phyloP scores from a whole-genome alignment of 2,888 invertebrate species.

The Lomographa bimaculata region DNA sequence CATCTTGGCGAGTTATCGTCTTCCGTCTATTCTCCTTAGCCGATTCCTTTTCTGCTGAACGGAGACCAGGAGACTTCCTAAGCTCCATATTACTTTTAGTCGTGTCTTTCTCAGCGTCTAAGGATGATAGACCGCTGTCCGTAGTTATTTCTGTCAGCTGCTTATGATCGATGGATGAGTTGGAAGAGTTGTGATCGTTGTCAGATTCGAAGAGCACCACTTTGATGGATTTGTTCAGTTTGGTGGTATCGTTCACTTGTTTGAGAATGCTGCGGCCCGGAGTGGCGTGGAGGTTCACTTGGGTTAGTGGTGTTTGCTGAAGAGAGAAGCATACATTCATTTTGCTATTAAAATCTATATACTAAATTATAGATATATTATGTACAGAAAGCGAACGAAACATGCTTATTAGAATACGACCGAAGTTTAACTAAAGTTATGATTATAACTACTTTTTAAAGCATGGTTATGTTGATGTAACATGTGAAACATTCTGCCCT shows the following conservation, averaged over 20 bases:
- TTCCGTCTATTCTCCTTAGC: constrained; percentile 50
- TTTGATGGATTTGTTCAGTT: constrained; percentile 60
- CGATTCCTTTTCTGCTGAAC: constrained; percentile 19
- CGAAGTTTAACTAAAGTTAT: too few species aligned
- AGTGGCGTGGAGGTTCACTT: constrained; percentile 54
- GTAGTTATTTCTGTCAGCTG: neutral
- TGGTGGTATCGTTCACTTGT: constrained; percentile 27
- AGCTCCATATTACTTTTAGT: too few species aligned
- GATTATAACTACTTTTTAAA: too few species aligned
- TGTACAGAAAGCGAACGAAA: too few species aligned
- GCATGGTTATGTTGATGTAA: too few species aligned
- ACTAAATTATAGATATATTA: too few species aligned
- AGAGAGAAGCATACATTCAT: too few species aligned
- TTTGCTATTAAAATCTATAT: too few species aligned
- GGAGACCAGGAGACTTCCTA: too few species aligned
- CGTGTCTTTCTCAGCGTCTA: constrained; percentile 39
- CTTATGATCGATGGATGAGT: too few species aligned
- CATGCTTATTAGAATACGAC: too few species aligned
- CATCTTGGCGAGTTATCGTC: constrained; percentile 51
- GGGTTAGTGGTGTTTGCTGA: constrained; percentile 50
- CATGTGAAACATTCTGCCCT: too few species aligned
- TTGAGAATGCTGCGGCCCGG: constrained; percentile 72
- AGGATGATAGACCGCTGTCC: constrained; percentile 38
- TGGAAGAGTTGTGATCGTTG: constrained; percentile 14
- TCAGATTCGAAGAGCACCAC: constrained; percentile 60